These are phyloP conservation scores for Tenthredo distinguenda DNA, from an alignment of 2,888 invertebrate species.

Conservation along the genomic window DNA sequence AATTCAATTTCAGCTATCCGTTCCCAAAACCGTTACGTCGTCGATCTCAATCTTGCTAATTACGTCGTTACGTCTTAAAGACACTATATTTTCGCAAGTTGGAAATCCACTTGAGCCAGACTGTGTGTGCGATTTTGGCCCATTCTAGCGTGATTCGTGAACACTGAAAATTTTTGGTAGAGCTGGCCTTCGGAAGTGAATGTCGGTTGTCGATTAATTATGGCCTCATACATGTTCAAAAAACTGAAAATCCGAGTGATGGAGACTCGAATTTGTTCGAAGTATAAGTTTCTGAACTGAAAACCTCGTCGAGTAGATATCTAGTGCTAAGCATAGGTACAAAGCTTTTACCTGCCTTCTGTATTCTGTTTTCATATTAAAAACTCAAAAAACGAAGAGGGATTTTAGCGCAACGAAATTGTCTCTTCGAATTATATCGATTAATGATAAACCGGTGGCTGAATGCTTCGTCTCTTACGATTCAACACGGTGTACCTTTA, in stretches of 20 bases:
- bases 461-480: not conserved
- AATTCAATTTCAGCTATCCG: not conserved
- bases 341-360: not conserved
- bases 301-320: not conserved
- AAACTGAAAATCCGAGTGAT: not conserved
- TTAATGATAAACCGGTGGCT: not conserved
- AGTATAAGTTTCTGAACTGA: not conserved
- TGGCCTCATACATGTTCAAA: not conserved
- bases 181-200: conserved; percentile 22
- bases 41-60: not conserved
- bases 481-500: not conserved
- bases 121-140: not conserved
- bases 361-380: not conserved
- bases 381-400: not conserved
- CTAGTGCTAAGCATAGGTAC: not conserved
- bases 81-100: not conserved
- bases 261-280: not conserved
- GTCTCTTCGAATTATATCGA: not conserved
- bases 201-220: not conserved
- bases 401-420: not conserved
- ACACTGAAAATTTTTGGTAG: not conserved
- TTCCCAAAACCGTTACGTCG: not conserved
- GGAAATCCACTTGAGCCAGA: not conserved
- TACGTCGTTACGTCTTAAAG: not conserved
- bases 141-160: not conserved